Conservation (phyloP, 2,888 invertebrate genomes). For the Lumbricus terrestris region DNA sequence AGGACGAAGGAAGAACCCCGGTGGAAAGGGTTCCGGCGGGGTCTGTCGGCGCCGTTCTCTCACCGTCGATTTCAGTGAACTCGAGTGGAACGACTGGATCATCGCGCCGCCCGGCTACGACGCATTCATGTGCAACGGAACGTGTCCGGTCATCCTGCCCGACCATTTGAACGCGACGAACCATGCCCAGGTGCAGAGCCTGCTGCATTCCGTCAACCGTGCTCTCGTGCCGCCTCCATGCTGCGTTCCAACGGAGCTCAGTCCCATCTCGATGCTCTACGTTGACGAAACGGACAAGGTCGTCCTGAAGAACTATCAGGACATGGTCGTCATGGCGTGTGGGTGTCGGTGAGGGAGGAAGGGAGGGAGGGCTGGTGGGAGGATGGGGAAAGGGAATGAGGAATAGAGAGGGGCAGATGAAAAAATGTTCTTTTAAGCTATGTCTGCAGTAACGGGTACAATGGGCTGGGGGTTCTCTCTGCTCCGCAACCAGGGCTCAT, state of each 20-base stretch:
- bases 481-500: background rate
- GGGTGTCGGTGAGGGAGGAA: conserved; percentile 79
- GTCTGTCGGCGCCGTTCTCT: conserved; percentile 82
- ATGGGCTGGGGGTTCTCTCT: background rate
- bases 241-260: conserved; percentile 92
- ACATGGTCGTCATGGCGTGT: conserved; percentile 97
- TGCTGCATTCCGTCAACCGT: conserved; percentile 61
- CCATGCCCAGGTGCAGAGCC: conserved; percentile 81
- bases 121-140: conserved; percentile 93
- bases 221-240: conserved; percentile 89
- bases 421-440: background rate
- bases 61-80: conserved; percentile 91
- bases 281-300: conserved; percentile 90
- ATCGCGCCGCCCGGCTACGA: conserved; percentile 95
- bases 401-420: background rate
- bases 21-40: background rate
- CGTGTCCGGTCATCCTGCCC: conserved; percentile 89
- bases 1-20: conserved; percentile 7
- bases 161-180: conserved; percentile 96
- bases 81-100: conserved; percentile 99
- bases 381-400: background rate
- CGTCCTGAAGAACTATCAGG: conserved; percentile 95
- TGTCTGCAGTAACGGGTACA: background rate
- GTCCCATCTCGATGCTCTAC: conserved; percentile 93
- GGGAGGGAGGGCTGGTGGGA: background rate